Evolutionary conservation across 2,113 vertebrate species (phyloP).

Genomic region (Panthera leo): DNA sequence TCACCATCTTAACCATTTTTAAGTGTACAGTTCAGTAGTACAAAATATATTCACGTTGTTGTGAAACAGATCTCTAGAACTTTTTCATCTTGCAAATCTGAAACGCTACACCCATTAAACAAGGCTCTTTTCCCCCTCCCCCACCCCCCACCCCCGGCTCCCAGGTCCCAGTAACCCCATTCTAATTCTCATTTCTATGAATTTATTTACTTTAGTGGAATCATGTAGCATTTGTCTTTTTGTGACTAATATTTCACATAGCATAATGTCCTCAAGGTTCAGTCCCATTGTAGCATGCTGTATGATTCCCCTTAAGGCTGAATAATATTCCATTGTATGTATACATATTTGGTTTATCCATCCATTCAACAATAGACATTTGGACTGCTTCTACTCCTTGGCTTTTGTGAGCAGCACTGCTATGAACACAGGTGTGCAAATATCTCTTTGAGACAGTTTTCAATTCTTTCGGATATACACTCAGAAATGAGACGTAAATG

Average conservation of each 20-base stretch:
- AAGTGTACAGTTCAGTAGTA: not conserved
- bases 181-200: not conserved
- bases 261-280: not conserved
- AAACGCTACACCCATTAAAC: not conserved
- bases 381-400: not conserved
- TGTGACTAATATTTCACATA: not conserved
- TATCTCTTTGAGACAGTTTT: conserved; percentile 10
- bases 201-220: not conserved
- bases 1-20: not conserved
- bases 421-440: not conserved
- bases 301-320: not conserved
- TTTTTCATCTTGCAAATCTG: not conserved
- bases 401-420: not conserved
- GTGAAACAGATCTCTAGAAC: not conserved
- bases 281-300: not conserved
- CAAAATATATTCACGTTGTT: not conserved
- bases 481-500: not conserved
- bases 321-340: not conserved
- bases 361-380: not conserved
- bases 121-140: not conserved
- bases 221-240: not conserved
- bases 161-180: not conserved
- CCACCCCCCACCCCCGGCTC: too few relatives aligned
- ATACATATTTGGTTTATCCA: not conserved
- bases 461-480: not conserved